Conservation (phyloP, 2,113 vertebrate genomes). For the Lates calcarifer region DNA sequence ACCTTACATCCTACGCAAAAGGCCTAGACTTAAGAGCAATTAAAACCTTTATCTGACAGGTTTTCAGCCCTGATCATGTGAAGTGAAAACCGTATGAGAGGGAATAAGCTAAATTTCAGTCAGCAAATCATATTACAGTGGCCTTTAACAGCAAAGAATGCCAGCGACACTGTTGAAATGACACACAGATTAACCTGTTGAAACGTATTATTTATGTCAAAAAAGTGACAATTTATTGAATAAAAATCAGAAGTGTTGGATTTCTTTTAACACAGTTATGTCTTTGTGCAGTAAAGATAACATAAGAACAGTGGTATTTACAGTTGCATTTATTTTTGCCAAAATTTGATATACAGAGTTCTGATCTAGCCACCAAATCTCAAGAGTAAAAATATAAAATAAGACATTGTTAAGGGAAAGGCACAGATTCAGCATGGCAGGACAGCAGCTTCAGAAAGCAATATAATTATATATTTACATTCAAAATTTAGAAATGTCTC, state of each 20-base stretch:
- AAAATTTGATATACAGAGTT: slow-evolving; percentile 76
- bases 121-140: slow-evolving; percentile 33
- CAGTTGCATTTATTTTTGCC: slow-evolving; percentile 75
- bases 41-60: background rate
- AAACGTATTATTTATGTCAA: slow-evolving; percentile 66
- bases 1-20: background rate
- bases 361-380: slow-evolving; percentile 70
- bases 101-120: background rate
- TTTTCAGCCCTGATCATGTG: slow-evolving; percentile 23
- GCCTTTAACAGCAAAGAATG: slow-evolving; percentile 46
- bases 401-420: slow-evolving; percentile 79
- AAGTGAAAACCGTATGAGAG: background rate
- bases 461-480: slow-evolving; percentile 74
- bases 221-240: slow-evolving; percentile 45
- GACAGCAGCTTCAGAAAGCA: slow-evolving; percentile 81
- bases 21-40: background rate
- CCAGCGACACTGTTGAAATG: slow-evolving; percentile 11
- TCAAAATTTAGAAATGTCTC: slow-evolving; percentile 61
- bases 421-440: slow-evolving; percentile 84
- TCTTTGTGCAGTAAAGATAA: slow-evolving; percentile 23
- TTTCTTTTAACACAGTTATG: background rate
- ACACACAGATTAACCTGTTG: slow-evolving; percentile 11
- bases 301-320: slow-evolving; percentile 34
- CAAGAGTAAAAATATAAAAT: slow-evolving; percentile 77
- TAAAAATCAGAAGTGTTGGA: slow-evolving; percentile 40